A percentile compares a stretch with the other conserved stretches of the same genome.
Conservation (phyloP, 2,888 invertebrate genomes). For the Osmoderma eremita region DNA sequence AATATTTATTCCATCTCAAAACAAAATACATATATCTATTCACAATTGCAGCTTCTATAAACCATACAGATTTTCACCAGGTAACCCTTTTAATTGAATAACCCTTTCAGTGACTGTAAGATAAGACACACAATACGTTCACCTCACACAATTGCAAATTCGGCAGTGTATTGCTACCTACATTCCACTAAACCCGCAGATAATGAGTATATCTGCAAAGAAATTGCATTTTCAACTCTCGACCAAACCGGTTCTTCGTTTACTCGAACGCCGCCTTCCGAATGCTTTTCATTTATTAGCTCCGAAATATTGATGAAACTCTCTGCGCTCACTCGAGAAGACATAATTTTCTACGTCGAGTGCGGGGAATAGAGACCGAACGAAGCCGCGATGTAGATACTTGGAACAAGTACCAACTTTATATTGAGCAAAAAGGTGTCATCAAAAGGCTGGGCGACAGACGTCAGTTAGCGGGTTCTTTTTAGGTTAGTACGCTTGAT, state of each 20-base stretch:
- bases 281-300: slow-evolving; percentile 36
- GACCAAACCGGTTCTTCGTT: slow-evolving; percentile 6
- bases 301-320: slow-evolving; percentile 31
- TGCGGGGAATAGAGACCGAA: slow-evolving; percentile 19
- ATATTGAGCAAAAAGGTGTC: not conserved
- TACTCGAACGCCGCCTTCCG: slow-evolving; percentile 26
- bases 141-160: not conserved
- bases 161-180: not conserved
- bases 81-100: too few species aligned
- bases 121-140: too few species aligned
- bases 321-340: slow-evolving; percentile 25
- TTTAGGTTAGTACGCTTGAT: too few species aligned
- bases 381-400: slow-evolving; percentile 21
- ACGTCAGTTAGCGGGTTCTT: too few species aligned
- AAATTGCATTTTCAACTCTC: slow-evolving; percentile 26
- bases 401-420: slow-evolving; percentile 14
- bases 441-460: too few species aligned
- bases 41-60: too few species aligned
- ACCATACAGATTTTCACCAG: too few species aligned
- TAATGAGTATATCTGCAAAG: slow-evolving; percentile 17
- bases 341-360: slow-evolving; percentile 29
- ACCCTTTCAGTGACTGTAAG: too few species aligned
- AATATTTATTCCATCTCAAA: too few species aligned
- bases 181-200: slow-evolving; percentile 11
- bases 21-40: too few species aligned